Percentiles rank a stretch among this genome's conserved stretches.
Conservation (phyloP, 2,113 vertebrate species). For the Ptilorrhoa leucosticta region DNA sequence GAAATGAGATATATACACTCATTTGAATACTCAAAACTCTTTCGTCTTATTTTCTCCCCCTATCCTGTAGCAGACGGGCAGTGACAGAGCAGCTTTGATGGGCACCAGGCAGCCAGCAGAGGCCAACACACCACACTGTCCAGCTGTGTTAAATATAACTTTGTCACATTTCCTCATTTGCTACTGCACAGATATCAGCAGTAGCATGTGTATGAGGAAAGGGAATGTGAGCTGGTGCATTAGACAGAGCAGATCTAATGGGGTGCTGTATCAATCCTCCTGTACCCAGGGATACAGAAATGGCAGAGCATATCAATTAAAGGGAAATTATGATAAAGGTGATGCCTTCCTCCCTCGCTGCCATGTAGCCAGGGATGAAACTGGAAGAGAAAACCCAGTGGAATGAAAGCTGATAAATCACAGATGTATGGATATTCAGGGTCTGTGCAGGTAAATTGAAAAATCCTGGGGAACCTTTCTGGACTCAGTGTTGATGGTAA, state of each 20-base stretch:
- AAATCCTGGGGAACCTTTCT: neutral
- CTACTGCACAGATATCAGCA: neutral
- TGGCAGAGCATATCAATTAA: neutral
- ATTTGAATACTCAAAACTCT: neutral
- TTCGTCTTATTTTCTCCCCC: neutral
- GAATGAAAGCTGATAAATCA: neutral
- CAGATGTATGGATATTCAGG: neutral
- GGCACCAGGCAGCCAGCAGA: accelerated
- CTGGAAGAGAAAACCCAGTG: neutral
- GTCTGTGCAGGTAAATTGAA: neutral
- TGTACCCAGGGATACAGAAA: neutral
- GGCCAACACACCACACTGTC: too few relatives aligned
- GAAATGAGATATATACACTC: neutral
- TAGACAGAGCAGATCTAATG: neutral
- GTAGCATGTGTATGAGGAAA: neutral
- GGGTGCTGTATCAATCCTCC: neutral
- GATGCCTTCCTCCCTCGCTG: neutral
- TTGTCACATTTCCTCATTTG: neutral
- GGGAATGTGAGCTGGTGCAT: neutral
- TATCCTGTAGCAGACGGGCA: neutral
- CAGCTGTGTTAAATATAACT: neutral
- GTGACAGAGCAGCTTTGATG: neutral
- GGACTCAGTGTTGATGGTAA: neutral
- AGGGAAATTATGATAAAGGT: neutral
- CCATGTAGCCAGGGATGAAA: neutral